Base-by-base conservation (phyloP, 2,888 invertebrate species). In the Eupsilia transversa region DNA sequence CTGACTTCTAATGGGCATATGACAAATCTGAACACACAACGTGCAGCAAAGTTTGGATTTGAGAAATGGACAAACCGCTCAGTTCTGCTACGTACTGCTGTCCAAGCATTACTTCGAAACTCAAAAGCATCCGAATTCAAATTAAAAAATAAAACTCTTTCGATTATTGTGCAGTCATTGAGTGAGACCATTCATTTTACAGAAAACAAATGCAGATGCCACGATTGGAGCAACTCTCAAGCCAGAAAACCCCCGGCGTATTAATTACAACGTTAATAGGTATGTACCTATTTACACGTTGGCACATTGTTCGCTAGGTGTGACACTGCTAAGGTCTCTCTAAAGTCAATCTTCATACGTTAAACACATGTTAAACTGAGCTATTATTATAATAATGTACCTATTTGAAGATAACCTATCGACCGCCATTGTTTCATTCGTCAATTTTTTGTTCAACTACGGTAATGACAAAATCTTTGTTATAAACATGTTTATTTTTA, bases 321-420 rank as follows among this genome's bases (percentile, higher is more conserved):
- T 65, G 35, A 69, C 52, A 65, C 35, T 68, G 27, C 41, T 49
- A 27, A 66, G 74, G 74, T 78, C 63, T 38, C n/a, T 6, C 30
- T 43, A 33, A 72, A 64, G 77, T 72, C 54, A 70, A 64, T 70
- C 56, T 71, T 67, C 35, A 71, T 41, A 60, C 27, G n/a, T 46
- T 64, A 73, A 70, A 80, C 41, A 74, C 33, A 49, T 38, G 41
- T 38, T 46, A 59, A 66, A 57, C 73, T 64, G 65, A 46, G 77
- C 70, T 71, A 81, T 77, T 81, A 74, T 65, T 78, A 64, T 12
- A 74, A 74, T 54, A 59, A 59, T 43, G 30, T 77, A 35, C 33
- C 63, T 78, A 63, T 70, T 64, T n/a, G n/a, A 41, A 67, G 74
- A 78, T 81, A 78, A 81, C 81, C 81, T 78, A 78, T 81, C 54